Evolutionary conservation across 2,113 vertebrate species (phyloP), one percentile per base, ranked within the genome.

Genomic region (Noctilio leporinus): DNA sequence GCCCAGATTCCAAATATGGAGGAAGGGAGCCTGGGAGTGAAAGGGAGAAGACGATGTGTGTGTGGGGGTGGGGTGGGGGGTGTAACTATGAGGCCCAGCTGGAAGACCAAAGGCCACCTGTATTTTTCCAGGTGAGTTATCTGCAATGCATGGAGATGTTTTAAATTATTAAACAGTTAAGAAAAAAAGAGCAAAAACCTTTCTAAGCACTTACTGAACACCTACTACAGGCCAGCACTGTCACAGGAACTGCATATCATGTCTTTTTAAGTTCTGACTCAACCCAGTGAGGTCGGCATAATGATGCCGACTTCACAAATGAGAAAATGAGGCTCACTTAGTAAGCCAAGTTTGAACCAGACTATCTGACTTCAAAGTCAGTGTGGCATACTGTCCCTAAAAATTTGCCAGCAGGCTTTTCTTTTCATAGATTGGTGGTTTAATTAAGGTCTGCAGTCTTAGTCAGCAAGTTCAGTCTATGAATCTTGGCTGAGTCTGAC

Each of bases 401-500:
- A 91, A 69, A 47, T 43, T 76, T 82, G 43, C 75, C 53, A 30
- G n/a, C 45, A 67, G 20, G 53, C 16, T 72, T 90, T 93, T 78
- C 85, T 88, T 85, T 95, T 94, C 93, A 72, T 12, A 82, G 38
- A 78, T 93, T 73, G 24, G 7, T n/a, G 15, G 43, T 40, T 95
- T 86, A 93, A 96, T 91, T 88, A 89, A 95, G 20, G n/a, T 43
- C 72, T 87, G 76, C 35, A 33, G 28, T 93, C 43, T 91, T 75
- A 85, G 78, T 73, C 64, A 83, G 47, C 38, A 93, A 55, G 14
- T 89, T 93, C 8, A 16, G 24, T 49, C 62, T 47, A 40, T 55
- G 53, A 82, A n/a, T n/a, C n/a, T n/a, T n/a, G n/a, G n/a, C n/a
- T n/a, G n/a, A n/a, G n/a, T n/a, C n/a, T n/a, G n/a, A n/a, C n/a